Evolutionary conservation across 2,113 vertebrate genomes (phyloP), one percentile per base, ranked within the genome.

Genomic region (Etia nguti): DNA sequence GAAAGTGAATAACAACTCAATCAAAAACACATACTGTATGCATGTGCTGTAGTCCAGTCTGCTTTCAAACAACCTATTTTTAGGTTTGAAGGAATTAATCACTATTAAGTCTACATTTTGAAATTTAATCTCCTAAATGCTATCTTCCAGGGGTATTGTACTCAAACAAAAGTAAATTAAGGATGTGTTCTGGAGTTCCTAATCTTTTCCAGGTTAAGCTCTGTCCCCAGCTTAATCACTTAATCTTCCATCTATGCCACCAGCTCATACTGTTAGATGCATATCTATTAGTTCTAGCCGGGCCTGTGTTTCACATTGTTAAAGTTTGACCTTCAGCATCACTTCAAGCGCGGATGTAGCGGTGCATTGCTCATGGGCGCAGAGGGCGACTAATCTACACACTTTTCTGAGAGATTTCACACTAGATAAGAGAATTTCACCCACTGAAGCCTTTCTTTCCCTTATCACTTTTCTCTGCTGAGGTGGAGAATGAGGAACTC

Each of bases 261-360:
- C 36, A 46, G 31, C 26, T n/a, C 59, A 88, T 12, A 50, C 29
- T 85, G 41, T 31, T 41, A 29, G 86, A 77, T 84, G 34, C 36
- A 31, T 81, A 89, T 90, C 59, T 59, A n/a, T 83, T 29, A 38
- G 15, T 22, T 68, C 1, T 22, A 10, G 60, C 56, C 48, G 4
- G 73, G 55, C 18, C 34, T 85, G 68, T 52, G 82, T 36, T 85
- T 34, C 79, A 84, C 6, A 15, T 38, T 82, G 65, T 85, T 80
- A 56, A 80, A 85, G 56, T 84, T 90, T 92, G 89, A 93, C 92
- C 93, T 93, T 88, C 83, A 91, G 68, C 56, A 55, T 86, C 43
- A 16, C 29, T 82, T 31, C 83, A 54, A n/a, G 62, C 79, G 29
- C 56, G 8, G 62, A 85, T 79, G 81, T 48, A 46, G 62, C 62